A percentile compares a stretch with the other conserved stretches of the same genome.
Conservation (phyloP, 1,140 invertebrate species). For the Pseudobourletiella spinata region DNA sequence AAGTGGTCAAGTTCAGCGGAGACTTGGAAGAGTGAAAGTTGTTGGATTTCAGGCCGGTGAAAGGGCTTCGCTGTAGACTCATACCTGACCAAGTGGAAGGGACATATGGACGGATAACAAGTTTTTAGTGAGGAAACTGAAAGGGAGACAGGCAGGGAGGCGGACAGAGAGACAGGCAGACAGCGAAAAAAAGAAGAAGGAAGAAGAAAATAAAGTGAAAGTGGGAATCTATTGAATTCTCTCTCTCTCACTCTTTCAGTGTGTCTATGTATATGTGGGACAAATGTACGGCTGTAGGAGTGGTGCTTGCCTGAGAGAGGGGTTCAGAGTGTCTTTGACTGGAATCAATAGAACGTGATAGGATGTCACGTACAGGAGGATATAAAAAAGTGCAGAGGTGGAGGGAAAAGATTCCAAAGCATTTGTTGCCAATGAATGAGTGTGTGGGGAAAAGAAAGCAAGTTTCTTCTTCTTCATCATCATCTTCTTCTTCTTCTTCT, state of each 20-base stretch:
- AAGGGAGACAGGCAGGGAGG: background rate
- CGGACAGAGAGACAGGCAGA: background rate
- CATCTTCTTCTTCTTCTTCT: too few species aligned
- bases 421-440: background rate
- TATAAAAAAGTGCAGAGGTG: background rate
- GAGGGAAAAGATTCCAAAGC: background rate
- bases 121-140: background rate
- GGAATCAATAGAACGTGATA: background rate
- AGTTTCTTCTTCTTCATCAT: too few species aligned
- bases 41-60: background rate
- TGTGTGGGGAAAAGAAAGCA: background rate
- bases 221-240: too few species aligned
- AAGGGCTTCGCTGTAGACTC: background rate
- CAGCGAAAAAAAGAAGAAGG: background rate
- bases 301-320: too few species aligned
- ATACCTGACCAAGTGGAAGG: too few species aligned
- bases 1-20: background rate
- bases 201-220: background rate
- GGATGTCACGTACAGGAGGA: background rate
- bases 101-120: background rate
- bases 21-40: background rate
- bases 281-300: too few species aligned
- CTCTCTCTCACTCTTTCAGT: too few species aligned
- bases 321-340: too few species aligned
- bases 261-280: too few species aligned